Evolutionary conservation across 2,113 vertebrate species (phyloP).

Genomic region (Paralichthys olivaceus): DNA sequence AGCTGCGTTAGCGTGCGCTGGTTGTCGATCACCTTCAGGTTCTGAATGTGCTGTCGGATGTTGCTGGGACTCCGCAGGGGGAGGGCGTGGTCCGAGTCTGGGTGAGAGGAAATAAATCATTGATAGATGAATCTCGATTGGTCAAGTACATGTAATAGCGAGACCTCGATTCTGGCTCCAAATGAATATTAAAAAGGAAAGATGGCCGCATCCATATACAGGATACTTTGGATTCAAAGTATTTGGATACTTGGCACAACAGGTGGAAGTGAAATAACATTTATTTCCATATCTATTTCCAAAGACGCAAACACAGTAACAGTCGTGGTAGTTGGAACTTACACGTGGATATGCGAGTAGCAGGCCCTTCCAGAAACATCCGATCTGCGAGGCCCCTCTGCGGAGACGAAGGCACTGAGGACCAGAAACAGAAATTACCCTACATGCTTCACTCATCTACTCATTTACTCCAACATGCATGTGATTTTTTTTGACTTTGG

Average conservation of each 20-base stretch:
- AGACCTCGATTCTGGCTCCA: too few relatives aligned
- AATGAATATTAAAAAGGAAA: too few relatives aligned
- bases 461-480: too few relatives aligned
- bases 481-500: neutral
- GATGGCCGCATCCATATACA: too few relatives aligned
- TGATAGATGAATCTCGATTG: too few relatives aligned
- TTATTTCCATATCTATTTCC: too few relatives aligned
- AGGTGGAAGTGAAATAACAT: neutral
- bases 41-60: slow-evolving; percentile 88
- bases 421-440: slow-evolving; percentile 6
- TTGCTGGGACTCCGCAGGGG: slow-evolving; percentile 83
- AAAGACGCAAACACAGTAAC: too few relatives aligned
- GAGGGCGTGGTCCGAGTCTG: slow-evolving; percentile 89
- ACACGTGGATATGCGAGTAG: slow-evolving; percentile 88
- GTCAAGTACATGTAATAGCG: too few relatives aligned
- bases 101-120: neutral
- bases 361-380: slow-evolving; percentile 87
- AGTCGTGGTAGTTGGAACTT: slow-evolving; percentile 37
- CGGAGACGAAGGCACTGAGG: slow-evolving; percentile 89
- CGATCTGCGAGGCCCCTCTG: slow-evolving; percentile 89
- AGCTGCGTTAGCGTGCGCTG: slow-evolving; percentile 91
- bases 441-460: too few relatives aligned
- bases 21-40: slow-evolving; percentile 92
- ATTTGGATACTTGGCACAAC: too few relatives aligned
- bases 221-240: too few relatives aligned